Base-by-base conservation (phyloP, 2,797 vertebrate species). In the Glossophaga mutica region DNA sequence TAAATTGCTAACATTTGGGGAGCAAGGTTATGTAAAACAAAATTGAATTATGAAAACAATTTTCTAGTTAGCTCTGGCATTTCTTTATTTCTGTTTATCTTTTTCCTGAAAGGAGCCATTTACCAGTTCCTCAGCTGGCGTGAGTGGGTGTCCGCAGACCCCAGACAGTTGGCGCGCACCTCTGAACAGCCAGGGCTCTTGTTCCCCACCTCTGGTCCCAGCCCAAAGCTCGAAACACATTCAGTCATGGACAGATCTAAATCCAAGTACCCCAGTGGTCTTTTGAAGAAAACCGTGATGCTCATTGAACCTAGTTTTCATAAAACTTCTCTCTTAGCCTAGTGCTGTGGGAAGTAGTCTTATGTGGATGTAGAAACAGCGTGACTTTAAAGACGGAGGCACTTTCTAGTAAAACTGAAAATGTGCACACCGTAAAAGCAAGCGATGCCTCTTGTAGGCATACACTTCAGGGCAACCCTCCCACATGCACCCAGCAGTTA, bases 61-160 rank as follows among this genome's bases (percentile, higher is more conserved):
- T 95, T 96, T 94, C 95, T 74, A 95, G 91, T 96, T 91, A 95
- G 79, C 68, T 76, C 91, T 76, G 82, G 77, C 71, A 39, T 96
- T 95, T 95, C 93, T 97, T 97, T 96, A 93, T 96, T 97, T 95
- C 90, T 97, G 94, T 97, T 97, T 96, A 96, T 96, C 96, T 96
- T 97, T 96, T 92, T 88, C 73, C 96, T 96, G 93, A 93, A 97
- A 97, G 96, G 92, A 86, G 77, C 91, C 95, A 97, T 97, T 98
- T 95, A 96, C 91, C 52, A 91, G 44, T 91, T 82, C 84, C 74
- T 42, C 52, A 0, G 78, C 68, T 81, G 84, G 68, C 95, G 79
- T 6, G 68, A 90, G 82, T 86, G 16, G 26, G 12, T 96, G 91
- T 88, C 62, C 57, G 46, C 39, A 90, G 84, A 95, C 87, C 95